These are phyloP conservation scores for Anoplolepis gracilipes DNA, from an alignment of 1,140 invertebrate genomes.

Conservation along the genomic window DNA sequence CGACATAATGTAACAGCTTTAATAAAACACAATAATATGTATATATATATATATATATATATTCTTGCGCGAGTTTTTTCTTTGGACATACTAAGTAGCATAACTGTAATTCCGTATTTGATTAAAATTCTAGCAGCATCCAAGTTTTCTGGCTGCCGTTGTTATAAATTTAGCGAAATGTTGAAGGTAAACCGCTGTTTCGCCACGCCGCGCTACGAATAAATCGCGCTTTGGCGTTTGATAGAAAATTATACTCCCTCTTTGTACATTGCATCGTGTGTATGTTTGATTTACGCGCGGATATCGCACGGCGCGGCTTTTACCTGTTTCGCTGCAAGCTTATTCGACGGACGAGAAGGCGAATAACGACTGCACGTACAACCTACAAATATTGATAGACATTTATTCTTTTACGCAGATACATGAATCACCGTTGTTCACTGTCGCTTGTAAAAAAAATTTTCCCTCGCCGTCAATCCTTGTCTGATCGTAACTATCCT, in stretches of 20 bases:
- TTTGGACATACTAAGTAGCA: constrained; percentile 16
- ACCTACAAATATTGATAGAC: constrained; percentile 62
- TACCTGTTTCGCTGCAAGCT: constrained; percentile 55
- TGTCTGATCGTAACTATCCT: no score
- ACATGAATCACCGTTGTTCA: not conserved
- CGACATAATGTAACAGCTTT: not conserved
- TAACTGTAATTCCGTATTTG: constrained; percentile 40
- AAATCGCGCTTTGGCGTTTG: constrained; percentile 46
- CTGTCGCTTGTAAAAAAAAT: constrained; percentile 3
- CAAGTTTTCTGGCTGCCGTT: not conserved
- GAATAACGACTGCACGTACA: constrained; percentile 66
- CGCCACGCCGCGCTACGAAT: constrained; percentile 19
- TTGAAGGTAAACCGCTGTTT: constrained; percentile 9
- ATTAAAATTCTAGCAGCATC: constrained; percentile 41
- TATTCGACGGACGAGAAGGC: constrained; percentile 54
- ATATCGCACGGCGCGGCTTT: constrained; percentile 33
- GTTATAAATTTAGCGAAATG: constrained; percentile 43
- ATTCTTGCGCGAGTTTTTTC: not conserved
- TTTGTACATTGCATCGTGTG: constrained; percentile 3
- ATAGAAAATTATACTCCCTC: constrained; percentile 57
- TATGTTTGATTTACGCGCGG: constrained; percentile 51
- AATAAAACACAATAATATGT: not conserved
- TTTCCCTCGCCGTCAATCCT: constrained; percentile 13
- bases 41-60: not conserved
- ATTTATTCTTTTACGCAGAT: constrained; percentile 66